Evolutionary conservation across 1,140 invertebrate species (phyloP), one percentile per base, ranked within the genome.

Genomic region (Listronotus oregonensis): DNA sequence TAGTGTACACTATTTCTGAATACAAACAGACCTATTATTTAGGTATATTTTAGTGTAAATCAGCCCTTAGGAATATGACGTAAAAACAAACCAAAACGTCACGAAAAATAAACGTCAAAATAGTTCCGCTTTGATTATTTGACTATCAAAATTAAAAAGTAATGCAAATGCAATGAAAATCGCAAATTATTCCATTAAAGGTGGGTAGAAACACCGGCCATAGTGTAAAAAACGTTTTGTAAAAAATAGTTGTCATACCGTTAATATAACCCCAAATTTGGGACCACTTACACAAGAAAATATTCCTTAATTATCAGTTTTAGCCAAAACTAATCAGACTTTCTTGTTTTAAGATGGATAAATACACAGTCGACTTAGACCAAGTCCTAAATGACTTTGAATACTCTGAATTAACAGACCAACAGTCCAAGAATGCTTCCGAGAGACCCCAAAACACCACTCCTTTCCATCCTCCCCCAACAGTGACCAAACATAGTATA

Each of bases 381-480:
- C 91, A 92, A 83, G 90, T 94, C 70, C 82, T 95, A 51, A 91
- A 94, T 80, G 91, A 94, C 75, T 91, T 95, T 80, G 92, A 94
- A 80, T 85, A 89, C 75, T 86, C 86, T 77, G 86, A 90, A 84
- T 55, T 42, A 55, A 71, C 58, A 50, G 68, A 65, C 37, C 61
- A 63, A 40, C 60, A 64, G 10, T 21, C 63, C 34, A 52, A 55
- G 39, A 65, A 59, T 65, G 44, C 49, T 51, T 17, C 62, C 12
- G 43, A 47, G 60, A 63, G 55, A 31, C 18, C 51, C 39, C 52
- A 66, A 34, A 71, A 55, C 56, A 17, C 40, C 14, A 59, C 51
- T 40, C 62, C 49, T 14, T 54, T 49, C 12, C 52, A 57, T 15
- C 27, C 55, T 42, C 17, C 55, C 40, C 12, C 43, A 34, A 18